Evolutionary conservation across 2,113 vertebrate species (phyloP).

Genomic region (Pollimyrus isidori): DNA sequence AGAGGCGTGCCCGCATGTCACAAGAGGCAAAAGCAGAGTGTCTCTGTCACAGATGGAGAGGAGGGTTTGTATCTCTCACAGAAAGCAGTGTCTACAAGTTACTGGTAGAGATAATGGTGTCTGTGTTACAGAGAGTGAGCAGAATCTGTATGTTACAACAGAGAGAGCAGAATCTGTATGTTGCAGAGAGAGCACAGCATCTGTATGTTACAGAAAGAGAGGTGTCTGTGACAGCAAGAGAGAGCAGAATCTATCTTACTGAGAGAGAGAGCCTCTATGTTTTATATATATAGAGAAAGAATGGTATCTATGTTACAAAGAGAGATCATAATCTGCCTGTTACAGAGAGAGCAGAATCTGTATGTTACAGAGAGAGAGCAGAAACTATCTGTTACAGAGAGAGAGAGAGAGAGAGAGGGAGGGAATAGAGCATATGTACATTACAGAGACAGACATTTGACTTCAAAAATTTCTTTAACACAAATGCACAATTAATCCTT

Average conservation of each 20-base stretch:
- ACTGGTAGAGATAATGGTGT: background rate
- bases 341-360: no score
- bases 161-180: background rate
- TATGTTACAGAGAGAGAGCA: background rate
- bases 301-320: no score
- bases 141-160: background rate
- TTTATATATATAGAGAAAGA: background rate
- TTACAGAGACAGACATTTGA: no score
- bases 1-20: background rate
- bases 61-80: background rate
- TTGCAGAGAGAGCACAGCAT: background rate
- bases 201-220: background rate
- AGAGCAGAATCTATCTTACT: background rate
- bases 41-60: background rate
- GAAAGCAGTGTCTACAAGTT: background rate
- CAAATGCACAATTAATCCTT: no score
- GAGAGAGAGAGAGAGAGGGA: background rate
- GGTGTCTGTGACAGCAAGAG: background rate
- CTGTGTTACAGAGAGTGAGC: background rate
- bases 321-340: no score
- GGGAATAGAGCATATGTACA: no score
- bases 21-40: background rate
- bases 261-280: background rate
- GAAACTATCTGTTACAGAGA: background rate
- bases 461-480: no score